Base-by-base conservation (phyloP, 1,140 invertebrate species). In the Diorhabda carinulata region DNA sequence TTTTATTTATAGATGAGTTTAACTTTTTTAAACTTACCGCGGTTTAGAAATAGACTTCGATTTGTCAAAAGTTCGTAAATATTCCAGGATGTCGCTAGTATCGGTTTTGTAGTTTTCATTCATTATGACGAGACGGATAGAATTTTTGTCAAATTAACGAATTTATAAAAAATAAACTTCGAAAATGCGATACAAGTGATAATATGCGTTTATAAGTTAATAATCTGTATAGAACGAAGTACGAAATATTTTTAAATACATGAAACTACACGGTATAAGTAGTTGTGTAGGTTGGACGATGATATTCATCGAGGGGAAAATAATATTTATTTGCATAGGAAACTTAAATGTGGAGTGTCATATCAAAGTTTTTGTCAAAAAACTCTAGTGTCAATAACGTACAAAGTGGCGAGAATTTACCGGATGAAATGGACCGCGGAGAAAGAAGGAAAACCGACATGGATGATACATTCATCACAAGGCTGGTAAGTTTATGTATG, bases 261-360 rank as follows among this genome's bases (percentile, higher is more conserved):
- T 10, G 10, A 10, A 10, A 59, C n/a, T 6, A 59, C 9, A 43
- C 40, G 25, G 9, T 43, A n/a, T 40, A 43, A 61, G 25, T 10
- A 7, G 41, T 67, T 72, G 73, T 73, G 73, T 74, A 74, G 76
- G 76, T 70, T 70, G 70, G 73, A 74, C 76, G 69, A 77, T 77
- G 76, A 73, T 70, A 76, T 72, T 76, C 66, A 71, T 61, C 45
- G 67, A 72, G 75, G 72, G 71, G 68, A 69, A 63, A 58, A 41
- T 69, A 41, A 56, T 68, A 70, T 71, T 71, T 73, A 66, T 67
- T 57, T 70, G 70, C 66, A 62, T 64, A 72, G 44, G 58, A 52
- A 56, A 58, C 66, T 70, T 77, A 73, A 76, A 77, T 77, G 76
- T 77, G 76, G 76, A 74, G 74, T 74, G 74, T 73, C 70, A 72